These are phyloP conservation scores for Thalassaphorura encarpata DNA, from an alignment of 1,140 invertebrate species.

Conservation along the genomic window DNA sequence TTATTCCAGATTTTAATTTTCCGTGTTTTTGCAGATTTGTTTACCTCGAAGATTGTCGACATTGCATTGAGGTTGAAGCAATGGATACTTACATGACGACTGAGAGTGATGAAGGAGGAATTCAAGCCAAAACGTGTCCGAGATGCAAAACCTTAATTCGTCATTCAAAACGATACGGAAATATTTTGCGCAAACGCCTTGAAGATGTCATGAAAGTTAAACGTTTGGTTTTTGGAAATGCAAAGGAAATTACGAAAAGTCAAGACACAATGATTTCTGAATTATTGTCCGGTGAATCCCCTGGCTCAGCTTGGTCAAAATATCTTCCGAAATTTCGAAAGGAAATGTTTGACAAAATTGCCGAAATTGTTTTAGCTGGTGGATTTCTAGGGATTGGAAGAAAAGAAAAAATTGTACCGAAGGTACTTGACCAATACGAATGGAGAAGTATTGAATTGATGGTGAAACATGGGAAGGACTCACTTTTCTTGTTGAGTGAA, in stretches of 20 bases:
- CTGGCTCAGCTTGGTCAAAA: background rate
- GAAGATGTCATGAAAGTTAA: constrained; percentile 39
- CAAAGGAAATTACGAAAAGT: background rate
- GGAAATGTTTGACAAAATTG: background rate
- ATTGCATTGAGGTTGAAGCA: constrained; percentile 47
- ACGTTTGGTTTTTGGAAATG: constrained; percentile 29
- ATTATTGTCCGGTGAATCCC: background rate
- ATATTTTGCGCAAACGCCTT: constrained; percentile 37
- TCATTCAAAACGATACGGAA: constrained; percentile 39
- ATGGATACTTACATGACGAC: constrained; percentile 43
- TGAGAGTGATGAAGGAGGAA: constrained; percentile 22
- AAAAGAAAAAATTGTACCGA: background rate
- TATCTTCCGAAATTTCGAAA: background rate
- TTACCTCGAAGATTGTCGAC: constrained; percentile 50
- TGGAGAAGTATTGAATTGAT: background rate
- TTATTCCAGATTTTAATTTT: constrained; percentile 10
- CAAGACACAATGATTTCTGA: background rate
- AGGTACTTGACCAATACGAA: background rate
- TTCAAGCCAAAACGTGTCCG: constrained; percentile 42
- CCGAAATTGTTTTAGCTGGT: background rate
- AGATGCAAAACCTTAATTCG: constrained; percentile 41
- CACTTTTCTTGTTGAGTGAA: background rate
- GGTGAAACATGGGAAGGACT: background rate
- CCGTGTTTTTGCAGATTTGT: too few relatives aligned
- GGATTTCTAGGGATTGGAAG: background rate